Conservation (phyloP, 30 jellyfish, hydroid and myxozoan genomes). For the Kudoa iwatai region DNA sequence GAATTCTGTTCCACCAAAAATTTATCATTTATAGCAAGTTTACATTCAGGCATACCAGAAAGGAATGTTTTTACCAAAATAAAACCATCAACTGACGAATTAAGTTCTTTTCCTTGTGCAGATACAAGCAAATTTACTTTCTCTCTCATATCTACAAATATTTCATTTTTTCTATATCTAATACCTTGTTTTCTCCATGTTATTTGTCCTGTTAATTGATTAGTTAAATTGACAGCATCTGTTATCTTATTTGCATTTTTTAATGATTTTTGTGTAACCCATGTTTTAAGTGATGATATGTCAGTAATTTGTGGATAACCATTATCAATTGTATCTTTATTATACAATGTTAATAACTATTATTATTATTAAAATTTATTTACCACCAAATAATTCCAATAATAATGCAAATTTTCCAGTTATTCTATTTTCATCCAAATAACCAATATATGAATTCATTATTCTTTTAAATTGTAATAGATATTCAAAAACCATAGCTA, state of each 20-base stretch:
- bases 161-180: constrained; percentile 39
- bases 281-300: constrained; percentile 32
- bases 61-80: constrained; percentile 43
- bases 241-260: too few relatives aligned
- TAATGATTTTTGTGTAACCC: constrained; percentile 63
- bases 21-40: constrained; percentile 75
- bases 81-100: constrained; percentile 74
- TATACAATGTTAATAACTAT: too few relatives aligned
- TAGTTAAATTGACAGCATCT: too few relatives aligned
- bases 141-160: constrained; percentile 37
- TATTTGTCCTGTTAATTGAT: constrained; percentile 71
- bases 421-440: constrained; percentile 33
- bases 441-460: constrained; percentile 44
- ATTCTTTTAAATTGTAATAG: constrained; percentile 23
- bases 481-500: constrained; percentile 66
- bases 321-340: constrained; percentile 39
- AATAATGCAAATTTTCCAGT: constrained; percentile 34
- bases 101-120: constrained; percentile 67
- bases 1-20: constrained; percentile 40
- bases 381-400: constrained; percentile 59
- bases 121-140: constrained; percentile 58
- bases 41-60: constrained; percentile 94
- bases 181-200: constrained; percentile 80
- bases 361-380: constrained; percentile 1
- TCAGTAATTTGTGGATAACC: constrained; percentile 82